A percentile compares a stretch with the other conserved stretches of the same genome.
These are phyloP conservation scores for Cephalotes varians DNA, from an alignment of 2,888 invertebrate species.

Conservation along the genomic window DNA sequence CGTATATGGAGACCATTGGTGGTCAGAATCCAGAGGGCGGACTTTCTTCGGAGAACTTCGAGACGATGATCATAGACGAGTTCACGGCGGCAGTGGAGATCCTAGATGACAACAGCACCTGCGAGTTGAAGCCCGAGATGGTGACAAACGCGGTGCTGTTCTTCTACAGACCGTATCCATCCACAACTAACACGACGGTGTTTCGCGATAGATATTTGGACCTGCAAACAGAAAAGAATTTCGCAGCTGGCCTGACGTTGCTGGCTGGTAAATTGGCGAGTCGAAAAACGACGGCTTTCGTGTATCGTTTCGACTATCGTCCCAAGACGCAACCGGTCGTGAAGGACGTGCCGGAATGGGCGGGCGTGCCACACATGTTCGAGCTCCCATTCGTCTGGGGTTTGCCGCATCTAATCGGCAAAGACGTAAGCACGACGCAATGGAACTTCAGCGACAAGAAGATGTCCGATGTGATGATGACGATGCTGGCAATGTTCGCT, in stretches of 20 bases:
- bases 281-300: constrained; percentile 88
- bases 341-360: constrained; percentile 91
- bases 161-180: constrained; percentile 91
- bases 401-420: constrained; percentile 90
- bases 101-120: constrained; percentile 82
- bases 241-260: constrained; percentile 90
- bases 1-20: constrained; percentile 87
- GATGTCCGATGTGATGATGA: constrained; percentile 93
- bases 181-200: constrained; percentile 88
- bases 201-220: constrained; percentile 90
- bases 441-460: constrained; percentile 93
- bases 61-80: constrained; percentile 88
- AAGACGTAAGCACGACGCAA: constrained; percentile 84
- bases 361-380: constrained; percentile 93
- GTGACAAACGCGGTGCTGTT: constrained; percentile 91
- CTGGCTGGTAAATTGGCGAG: constrained; percentile 89
- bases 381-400: constrained; percentile 94
- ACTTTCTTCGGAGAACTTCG: constrained; percentile 88
- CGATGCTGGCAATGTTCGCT: constrained; percentile 92
- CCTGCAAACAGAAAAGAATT: constrained; percentile 92
- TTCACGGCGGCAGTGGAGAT: constrained; percentile 71
- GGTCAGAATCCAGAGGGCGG: constrained; percentile 88
- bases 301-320: constrained; percentile 89
- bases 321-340: constrained; percentile 89
- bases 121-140: constrained; percentile 83